Evolutionary conservation across 2,888 invertebrate species (phyloP), one percentile per base, ranked within the genome.

Genomic region (Boloria euphrosyne): DNA sequence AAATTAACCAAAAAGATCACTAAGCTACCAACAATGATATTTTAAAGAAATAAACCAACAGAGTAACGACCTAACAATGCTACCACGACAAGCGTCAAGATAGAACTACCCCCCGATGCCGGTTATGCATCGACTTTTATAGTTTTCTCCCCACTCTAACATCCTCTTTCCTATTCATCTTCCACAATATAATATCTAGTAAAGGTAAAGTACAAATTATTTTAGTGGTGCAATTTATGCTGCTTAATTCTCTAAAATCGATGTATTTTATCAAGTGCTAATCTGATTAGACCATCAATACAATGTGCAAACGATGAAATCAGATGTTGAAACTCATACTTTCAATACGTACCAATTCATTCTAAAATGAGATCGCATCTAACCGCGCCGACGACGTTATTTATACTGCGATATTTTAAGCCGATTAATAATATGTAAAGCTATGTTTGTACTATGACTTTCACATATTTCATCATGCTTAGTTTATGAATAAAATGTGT

Each of bases 331-430:
- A 67, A 71, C 68, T 62, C 59, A 54, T 65, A 68, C 53, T 63
- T 38, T 10, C 22, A 27, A 27, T 46, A 44, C 22, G n/a, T 13
- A 57, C 16, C 27, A 57, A 57, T 57, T 57, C 57, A 46, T 57
- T 57, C 27, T 57, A 10, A 46, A 57, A 57, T 46, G 46, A 63
- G 55, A 66, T 67, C 50, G 59, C 61, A 65, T 62, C 58, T 51
- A 38, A 54, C 67, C 66, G 38, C 70, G 59, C 65, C 67, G 53
- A 58, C 69, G 43, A 58, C 7, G 54, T 60, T 70, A 72, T 70
- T 71, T 66, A 65, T 65, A 51, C n/a, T 47, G 31, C 4, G 16
- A 54, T 60, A 44, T 61, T 50, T 64, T n/a, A 17, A 51, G 47
- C 16, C 38, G 27, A 16, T 54, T 54, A 44, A 13, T 27, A 63